Base-by-base conservation (phyloP, 2,797 vertebrate genomes). In the Myoxocephalus aenaeus region DNA sequence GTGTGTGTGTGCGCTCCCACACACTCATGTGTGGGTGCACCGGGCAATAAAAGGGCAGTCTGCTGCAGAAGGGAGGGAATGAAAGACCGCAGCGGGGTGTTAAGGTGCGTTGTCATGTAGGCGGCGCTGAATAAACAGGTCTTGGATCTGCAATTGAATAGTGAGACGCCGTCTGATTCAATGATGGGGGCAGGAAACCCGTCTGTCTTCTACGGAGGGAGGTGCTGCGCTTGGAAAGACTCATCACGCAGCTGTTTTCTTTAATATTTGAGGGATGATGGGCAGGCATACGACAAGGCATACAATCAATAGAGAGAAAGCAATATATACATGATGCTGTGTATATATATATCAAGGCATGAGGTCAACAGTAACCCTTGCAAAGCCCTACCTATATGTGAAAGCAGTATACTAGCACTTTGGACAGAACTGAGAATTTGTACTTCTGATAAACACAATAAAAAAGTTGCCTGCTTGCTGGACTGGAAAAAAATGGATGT, bases 41-140 rank as follows among this genome's bases (percentile, higher is more conserved):
- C 6, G 25, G 64, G 15, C 79, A 67, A 64, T 79, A 58, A 82
- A 74, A 91, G 79, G 80, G 50, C 86, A 79, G 78, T 80, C 81
- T 81, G 67, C 76, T 73, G 77, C 6, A 83, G 66, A 79, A 54
- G 22, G 20, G 70, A 61, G 73, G 73, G 63, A 80, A 62, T 83
- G 72, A 87, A 75, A 73, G 82, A 57, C 56, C 64, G 54, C 58
- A 70, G 58, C 8, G 40, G 56, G 67, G 71, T 65, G 77, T 73
- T 81, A 42, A 80, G 85, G 67, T 70, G 34, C 77, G 83, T 77
- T 86, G 78, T 27, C 12, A 63, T 70, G 87, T 87, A 77, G 90
- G 83, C 34, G 51, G 58, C 36, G 79, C 71, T 66, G 84, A 34
- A 82, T 87, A 84, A 87, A 57, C 78, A 83, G 70, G 86, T 87